Evolutionary conservation across 2,888 invertebrate species (phyloP), one percentile per base, ranked within the genome.

Genomic region (Crossocerus cetratus): DNA sequence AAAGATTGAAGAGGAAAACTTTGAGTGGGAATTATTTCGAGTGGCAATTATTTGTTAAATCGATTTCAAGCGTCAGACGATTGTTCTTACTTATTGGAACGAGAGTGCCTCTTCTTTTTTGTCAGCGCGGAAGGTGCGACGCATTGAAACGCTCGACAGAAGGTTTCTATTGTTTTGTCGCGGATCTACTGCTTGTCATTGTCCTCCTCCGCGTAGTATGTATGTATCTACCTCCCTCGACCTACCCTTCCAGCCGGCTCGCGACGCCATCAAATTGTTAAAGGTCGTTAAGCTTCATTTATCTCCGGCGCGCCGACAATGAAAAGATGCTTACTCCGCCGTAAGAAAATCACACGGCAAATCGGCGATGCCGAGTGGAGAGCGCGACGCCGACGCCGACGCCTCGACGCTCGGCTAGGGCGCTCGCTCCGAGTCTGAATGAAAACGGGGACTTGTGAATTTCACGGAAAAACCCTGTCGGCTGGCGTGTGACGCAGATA

Each of bases 381-480:
- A 11, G 13, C 49, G n/a, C n/a, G n/a, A n/a, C n/a, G n/a, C n/a
- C n/a, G 49, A 16, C 49, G 49, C 32, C 32, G 32, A 32, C 32
- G 32, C 32, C 11, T 11, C 32, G 8, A 11, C 32, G 32, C 32
- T 32, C 11, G 32, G 32, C 32, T 32, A 4, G 32, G 8, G 32
- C 22, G 57, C 60, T 23, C 42, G 16, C 43, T 55, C n/a, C 16
- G 69, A 57, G 20, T 53, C n/a, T 22, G 69, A 57, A 32, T 53
- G 42, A 65, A 70, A 64, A 60, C 64, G 56, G 43, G 55, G 64
- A 56, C 54, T 16, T 20, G 14, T 42, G 44, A n/a, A 55, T 56
- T 64, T 64, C 44, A 22, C n/a, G 55, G 67, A 20, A 55, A 66
- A 77, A 56, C 62, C 60, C 65, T 63, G 69, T 14, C 49, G n/a